phyloP scores from a whole-genome alignment of 2,797 vertebrate species.

The Buceros bicornis region DNA sequence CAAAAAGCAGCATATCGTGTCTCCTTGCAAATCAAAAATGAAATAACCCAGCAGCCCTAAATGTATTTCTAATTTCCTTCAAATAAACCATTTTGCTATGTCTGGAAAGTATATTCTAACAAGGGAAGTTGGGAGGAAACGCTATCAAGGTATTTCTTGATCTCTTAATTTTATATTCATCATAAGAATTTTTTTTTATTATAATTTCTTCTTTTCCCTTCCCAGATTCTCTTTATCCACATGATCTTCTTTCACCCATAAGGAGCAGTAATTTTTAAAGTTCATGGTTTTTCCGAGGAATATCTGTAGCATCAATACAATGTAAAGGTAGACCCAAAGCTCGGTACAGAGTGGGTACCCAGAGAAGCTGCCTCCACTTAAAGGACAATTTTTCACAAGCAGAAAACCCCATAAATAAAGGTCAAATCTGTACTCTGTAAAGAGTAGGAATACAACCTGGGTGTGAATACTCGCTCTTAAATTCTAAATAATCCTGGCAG shows the following conservation, averaged over 20 bases:
- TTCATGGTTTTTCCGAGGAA: not conserved
- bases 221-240: not conserved
- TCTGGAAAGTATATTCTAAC: constrained; percentile 30
- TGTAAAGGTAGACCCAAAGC: not conserved
- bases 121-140: not conserved
- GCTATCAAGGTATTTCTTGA: not conserved
- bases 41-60: constrained; percentile 65
- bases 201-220: not conserved
- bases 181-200: not conserved
- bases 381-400: fast-evolving
- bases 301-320: fast-evolving
- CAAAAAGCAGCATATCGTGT: constrained; percentile 9
- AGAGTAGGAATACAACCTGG: not conserved
- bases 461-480: not conserved
- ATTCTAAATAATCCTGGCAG: constrained; percentile 49
- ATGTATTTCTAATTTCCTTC: constrained; percentile 62
- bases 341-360: not conserved
- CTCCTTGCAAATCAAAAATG: constrained; percentile 41
- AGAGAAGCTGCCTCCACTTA: not conserved
- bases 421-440: not conserved
- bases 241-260: not conserved
- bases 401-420: not conserved
- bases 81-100: constrained; percentile 46
- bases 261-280: not conserved
- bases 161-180: not conserved